phyloP scores from a whole-genome alignment of 2,113 vertebrate genomes.

The Dendropsophus ebraccatus region DNA sequence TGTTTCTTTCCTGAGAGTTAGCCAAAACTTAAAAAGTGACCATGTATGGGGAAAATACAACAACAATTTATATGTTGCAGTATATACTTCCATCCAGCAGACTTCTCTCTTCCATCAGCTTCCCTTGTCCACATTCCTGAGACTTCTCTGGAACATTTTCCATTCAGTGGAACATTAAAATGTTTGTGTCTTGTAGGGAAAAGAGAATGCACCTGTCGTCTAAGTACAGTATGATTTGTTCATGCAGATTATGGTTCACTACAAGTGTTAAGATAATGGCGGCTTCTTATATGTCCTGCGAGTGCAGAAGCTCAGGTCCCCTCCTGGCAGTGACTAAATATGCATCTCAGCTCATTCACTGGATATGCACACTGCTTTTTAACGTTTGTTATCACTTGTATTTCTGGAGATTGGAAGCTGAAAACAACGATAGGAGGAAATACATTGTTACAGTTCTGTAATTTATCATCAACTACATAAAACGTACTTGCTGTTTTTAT shows the following conservation, averaged over 20 bases:
- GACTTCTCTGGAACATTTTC: slow-evolving; percentile 43
- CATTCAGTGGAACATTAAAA: slow-evolving; percentile 32
- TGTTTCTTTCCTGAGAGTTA: slow-evolving; percentile 34
- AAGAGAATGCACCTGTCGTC: slow-evolving; percentile 21
- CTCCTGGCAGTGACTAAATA: too few species aligned
- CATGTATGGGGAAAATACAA: slow-evolving; percentile 57
- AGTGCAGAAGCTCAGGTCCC: too few species aligned
- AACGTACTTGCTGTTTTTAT: too few species aligned
- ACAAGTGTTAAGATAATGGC: background rate
- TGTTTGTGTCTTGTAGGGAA: slow-evolving; percentile 31
- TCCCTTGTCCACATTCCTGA: slow-evolving; percentile 41
- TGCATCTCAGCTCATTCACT: too few species aligned
- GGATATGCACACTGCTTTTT: too few species aligned
- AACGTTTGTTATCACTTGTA: too few species aligned
- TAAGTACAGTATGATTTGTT: background rate
- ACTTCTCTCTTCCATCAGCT: slow-evolving; percentile 39
- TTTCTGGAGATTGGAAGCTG: too few species aligned
- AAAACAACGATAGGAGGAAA: too few species aligned
- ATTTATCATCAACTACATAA: too few species aligned
- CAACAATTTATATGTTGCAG: slow-evolving; percentile 51
- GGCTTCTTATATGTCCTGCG: background rate
- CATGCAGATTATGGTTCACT: background rate
- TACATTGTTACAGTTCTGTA: too few species aligned
- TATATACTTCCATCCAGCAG: slow-evolving; percentile 52
- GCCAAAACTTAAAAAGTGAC: slow-evolving; percentile 49